phyloP scores from a whole-genome alignment of 2,113 vertebrate genomes.

The Eurypyga helias region DNA sequence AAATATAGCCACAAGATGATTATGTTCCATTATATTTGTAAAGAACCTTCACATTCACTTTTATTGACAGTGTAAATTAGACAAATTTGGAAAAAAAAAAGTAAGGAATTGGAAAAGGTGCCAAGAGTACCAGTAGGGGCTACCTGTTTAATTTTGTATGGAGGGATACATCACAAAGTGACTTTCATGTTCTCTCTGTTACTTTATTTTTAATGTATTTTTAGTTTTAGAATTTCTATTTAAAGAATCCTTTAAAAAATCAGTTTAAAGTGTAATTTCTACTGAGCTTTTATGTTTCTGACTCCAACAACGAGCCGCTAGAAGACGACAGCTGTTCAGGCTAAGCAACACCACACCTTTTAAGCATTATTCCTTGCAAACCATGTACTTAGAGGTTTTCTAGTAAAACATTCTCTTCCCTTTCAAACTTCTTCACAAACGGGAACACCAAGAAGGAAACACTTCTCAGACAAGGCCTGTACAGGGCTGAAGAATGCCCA shows the following conservation, averaged over 20 bases:
- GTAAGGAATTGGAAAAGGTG: background rate
- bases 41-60: background rate
- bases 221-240: background rate
- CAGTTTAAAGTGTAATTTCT: background rate
- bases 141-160: background rate
- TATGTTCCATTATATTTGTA: background rate
- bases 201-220: background rate
- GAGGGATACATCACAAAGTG: background rate
- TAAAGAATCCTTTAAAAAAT: background rate
- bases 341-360: background rate
- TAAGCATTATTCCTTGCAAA: background rate
- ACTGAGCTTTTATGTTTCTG: background rate
- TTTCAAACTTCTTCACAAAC: background rate
- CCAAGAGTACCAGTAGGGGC: background rate
- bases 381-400: background rate
- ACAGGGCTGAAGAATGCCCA: background rate
- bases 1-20: background rate
- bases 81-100: background rate
- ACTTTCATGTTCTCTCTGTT: background rate
- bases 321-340: background rate
- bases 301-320: background rate
- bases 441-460: background rate
- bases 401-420: background rate
- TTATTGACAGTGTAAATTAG: background rate
- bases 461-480: background rate